phyloP scores from a whole-genome alignment of 2,797 vertebrate genomes.

The Scomberomorus guttatus region DNA sequence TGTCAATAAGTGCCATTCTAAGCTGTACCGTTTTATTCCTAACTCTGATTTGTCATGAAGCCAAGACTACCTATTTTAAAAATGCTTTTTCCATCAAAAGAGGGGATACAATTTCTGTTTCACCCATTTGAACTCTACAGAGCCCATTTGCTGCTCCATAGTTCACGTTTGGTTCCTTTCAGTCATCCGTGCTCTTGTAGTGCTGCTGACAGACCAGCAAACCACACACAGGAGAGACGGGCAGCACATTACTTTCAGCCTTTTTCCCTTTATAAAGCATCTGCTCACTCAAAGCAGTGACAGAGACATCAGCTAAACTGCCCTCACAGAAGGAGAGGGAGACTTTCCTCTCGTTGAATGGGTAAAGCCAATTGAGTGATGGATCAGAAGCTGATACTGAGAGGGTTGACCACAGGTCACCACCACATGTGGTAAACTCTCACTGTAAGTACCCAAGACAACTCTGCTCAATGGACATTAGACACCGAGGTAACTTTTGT shows the following conservation, averaged over 20 bases:
- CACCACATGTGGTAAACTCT: conserved; percentile 24
- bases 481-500: conserved; percentile 3
- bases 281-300: conserved; percentile 65
- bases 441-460: conserved; percentile 26
- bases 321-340: conserved; percentile 41
- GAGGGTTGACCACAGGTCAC: conserved; percentile 48
- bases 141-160: conserved; percentile 33
- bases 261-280: conserved; percentile 56
- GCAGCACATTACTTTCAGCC: conserved; percentile 54
- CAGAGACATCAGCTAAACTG: conserved; percentile 65
- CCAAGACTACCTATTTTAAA: background rate
- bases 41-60: background rate
- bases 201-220: conserved; percentile 74
- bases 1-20: background rate
- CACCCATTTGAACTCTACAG: conserved; percentile 27
- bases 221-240: conserved; percentile 69
- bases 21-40: background rate
- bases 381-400: conserved; percentile 51
- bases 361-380: conserved; percentile 67
- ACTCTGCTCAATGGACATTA: background rate
- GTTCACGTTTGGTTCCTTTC: conserved; percentile 68
- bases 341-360: conserved; percentile 41
- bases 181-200: conserved; percentile 63
- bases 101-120: conserved; percentile 1
- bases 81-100: background rate